phyloP scores from a whole-genome alignment of 1,140 invertebrate genomes.

The Hypothenemus hampei region DNA sequence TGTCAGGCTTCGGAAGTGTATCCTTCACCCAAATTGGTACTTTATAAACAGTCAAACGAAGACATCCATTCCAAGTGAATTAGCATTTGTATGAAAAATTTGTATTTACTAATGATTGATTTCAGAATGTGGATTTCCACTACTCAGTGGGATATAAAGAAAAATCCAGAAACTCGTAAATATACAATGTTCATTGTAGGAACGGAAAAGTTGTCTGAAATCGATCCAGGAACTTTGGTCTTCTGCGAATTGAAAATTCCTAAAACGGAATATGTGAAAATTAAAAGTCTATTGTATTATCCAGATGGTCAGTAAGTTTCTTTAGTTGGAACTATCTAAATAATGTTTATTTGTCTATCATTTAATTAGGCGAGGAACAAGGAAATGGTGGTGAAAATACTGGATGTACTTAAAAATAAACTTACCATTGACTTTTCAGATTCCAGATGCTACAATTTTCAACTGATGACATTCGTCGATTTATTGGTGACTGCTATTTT shows the following conservation, averaged over 20 bases:
- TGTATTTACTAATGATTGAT: background rate
- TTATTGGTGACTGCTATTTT: too few relatives aligned
- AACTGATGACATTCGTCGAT: too few relatives aligned
- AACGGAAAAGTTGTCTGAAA: conserved; percentile 25
- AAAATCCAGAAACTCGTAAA: conserved; percentile 30
- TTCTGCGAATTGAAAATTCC: conserved; percentile 31
- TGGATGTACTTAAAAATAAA: too few relatives aligned
- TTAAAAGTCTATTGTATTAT: conserved; percentile 41
- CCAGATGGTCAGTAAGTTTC: too few relatives aligned
- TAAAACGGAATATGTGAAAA: conserved; percentile 41
- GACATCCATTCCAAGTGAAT: conserved; percentile 29
- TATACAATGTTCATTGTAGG: conserved; percentile 37
- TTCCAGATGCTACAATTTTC: too few relatives aligned
- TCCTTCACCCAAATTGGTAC: conserved; percentile 46
- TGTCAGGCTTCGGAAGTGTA: conserved; percentile 46
- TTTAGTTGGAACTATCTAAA: too few relatives aligned
- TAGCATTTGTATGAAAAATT: conserved; percentile 3
- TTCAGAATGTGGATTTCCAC: conserved; percentile 31
- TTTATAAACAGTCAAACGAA: conserved; percentile 38
- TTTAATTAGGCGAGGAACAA: too few relatives aligned
- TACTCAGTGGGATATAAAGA: conserved; percentile 39
- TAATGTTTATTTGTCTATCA: too few relatives aligned
- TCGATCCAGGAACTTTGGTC: conserved; percentile 36
- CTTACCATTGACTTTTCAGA: too few relatives aligned
- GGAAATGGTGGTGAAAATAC: too few relatives aligned